These are phyloP conservation scores for Limnothrissa miodon DNA, from an alignment of 2,113 vertebrate species.

Conservation along the genomic window DNA sequence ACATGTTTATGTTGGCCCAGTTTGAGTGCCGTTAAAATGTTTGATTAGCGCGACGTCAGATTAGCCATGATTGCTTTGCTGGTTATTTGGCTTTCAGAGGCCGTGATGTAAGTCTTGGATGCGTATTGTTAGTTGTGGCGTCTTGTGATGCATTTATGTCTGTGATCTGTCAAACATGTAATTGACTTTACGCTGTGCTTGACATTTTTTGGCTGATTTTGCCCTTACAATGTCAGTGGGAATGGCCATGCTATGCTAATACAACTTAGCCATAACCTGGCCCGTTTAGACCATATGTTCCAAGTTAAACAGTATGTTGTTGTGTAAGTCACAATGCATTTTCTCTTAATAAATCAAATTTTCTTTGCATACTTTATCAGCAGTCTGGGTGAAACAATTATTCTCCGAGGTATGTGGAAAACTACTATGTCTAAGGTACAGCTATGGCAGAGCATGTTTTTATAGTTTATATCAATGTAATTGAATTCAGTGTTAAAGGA, in stretches of 20 bases:
- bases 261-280: background rate
- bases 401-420: slow-evolving; percentile 2
- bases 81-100: slow-evolving; percentile 9
- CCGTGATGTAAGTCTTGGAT: background rate
- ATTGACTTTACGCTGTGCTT: background rate
- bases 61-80: background rate
- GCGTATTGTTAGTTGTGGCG: background rate
- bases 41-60: background rate
- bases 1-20: background rate
- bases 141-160: background rate
- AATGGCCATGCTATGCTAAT: background rate
- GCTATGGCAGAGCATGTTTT: slow-evolving; percentile 9
- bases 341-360: slow-evolving; percentile 11
- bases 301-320: background rate
- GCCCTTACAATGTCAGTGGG: background rate
- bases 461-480: slow-evolving; percentile 24
- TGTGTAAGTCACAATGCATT: background rate
- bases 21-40: background rate
- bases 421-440: background rate
- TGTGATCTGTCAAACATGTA: background rate
- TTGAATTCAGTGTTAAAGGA: slow-evolving; percentile 40
- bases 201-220: background rate
- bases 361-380: background rate
- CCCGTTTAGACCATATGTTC: background rate
- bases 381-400: slow-evolving; percentile 7